Evolutionary conservation across 2,113 vertebrate species (phyloP).

Genomic region (Emydura subglobosa): DNA sequence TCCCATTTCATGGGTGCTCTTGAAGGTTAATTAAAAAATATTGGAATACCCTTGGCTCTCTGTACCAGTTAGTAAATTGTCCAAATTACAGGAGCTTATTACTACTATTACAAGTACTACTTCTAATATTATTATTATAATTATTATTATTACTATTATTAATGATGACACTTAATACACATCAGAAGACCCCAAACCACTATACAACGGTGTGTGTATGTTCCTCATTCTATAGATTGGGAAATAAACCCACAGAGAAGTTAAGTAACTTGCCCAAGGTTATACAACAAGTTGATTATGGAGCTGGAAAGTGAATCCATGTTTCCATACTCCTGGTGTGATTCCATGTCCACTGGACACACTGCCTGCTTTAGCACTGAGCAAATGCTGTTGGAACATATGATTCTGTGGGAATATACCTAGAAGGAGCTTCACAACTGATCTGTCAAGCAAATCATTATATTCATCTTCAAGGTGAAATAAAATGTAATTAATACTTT

Average conservation of each 20-base stretch:
- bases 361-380: rapidly evolving
- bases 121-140: not conserved
- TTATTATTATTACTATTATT: not conserved
- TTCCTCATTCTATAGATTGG: not conserved
- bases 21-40: constrained; percentile 18
- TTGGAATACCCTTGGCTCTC: not conserved
- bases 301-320: not conserved
- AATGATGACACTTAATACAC: not conserved
- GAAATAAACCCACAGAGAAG: not conserved
- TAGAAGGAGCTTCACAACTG: not conserved
- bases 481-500: not conserved
- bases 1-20: not conserved
- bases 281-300: rapidly evolving
- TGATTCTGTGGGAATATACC: not conserved
- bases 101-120: not conserved
- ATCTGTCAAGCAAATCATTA: not conserved
- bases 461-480: not conserved
- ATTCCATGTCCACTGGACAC: not conserved
- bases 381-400: not conserved
- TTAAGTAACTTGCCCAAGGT: not conserved
- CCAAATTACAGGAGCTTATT: not conserved
- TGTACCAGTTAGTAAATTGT: not conserved
- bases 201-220: rapidly evolving
- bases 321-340: rapidly evolving
- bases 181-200: not conserved